phyloP scores from a whole-genome alignment of 2,888 invertebrate species.

The Philaethria dido region DNA sequence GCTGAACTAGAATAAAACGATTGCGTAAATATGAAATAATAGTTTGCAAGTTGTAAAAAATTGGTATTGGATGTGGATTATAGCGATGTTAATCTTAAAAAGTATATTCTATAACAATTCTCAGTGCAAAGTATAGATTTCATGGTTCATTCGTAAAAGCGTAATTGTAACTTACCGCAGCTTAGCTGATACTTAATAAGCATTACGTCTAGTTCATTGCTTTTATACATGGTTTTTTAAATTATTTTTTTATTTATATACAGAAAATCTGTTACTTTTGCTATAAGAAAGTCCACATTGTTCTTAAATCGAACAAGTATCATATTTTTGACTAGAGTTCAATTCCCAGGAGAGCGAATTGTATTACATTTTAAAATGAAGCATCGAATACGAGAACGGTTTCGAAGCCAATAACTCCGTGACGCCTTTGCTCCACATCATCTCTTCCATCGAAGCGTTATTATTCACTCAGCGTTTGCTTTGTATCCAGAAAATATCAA shows the following conservation, averaged over 20 bases:
- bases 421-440: slow-evolving; percentile 71
- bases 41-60: slow-evolving; percentile 43
- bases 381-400: slow-evolving; percentile 28
- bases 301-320: background rate
- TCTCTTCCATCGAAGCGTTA: slow-evolving; percentile 63
- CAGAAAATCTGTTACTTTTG: too few species aligned
- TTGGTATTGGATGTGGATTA: slow-evolving; percentile 39
- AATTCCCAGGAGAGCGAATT: slow-evolving; percentile 17
- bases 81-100: slow-evolving; percentile 34
- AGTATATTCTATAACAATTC: slow-evolving; percentile 34
- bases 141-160: slow-evolving; percentile 33
- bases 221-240: background rate
- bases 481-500: slow-evolving; percentile 76
- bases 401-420: slow-evolving; percentile 67
- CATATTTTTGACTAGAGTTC: slow-evolving; percentile 10
- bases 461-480: slow-evolving; percentile 76
- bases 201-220: background rate
- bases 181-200: slow-evolving; percentile 26
- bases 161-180: slow-evolving; percentile 39
- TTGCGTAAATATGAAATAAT: slow-evolving; percentile 48
- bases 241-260: background rate
- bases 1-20: slow-evolving; percentile 45
- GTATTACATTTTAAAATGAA: slow-evolving; percentile 17
- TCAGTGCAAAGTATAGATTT: slow-evolving; percentile 38
- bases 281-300: too few species aligned